Conservation (phyloP, 2,888 invertebrate species). For the Iselma pallidipennis region DNA sequence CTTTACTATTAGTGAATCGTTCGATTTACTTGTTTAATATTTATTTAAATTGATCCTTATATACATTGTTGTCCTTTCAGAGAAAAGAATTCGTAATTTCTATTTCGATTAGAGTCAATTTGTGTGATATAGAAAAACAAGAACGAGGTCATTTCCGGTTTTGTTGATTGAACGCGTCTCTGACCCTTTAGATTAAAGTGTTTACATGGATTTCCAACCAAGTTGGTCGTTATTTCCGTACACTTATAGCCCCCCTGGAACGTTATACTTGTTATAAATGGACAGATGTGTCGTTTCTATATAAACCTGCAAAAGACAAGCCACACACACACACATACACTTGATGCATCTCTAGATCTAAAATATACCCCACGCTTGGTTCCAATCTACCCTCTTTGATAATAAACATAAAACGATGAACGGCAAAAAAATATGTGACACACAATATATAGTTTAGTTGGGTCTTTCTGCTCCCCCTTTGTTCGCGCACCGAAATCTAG, state of each 20-base stretch:
- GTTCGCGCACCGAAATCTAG: not conserved
- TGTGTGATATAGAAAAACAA: not conserved
- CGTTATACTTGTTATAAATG: conserved; percentile 14
- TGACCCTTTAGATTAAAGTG: not conserved
- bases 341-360: conserved; percentile 18
- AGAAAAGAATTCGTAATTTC: too few relatives aligned
- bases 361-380: conserved; percentile 12
- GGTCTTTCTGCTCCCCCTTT: not conserved
- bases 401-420: not conserved
- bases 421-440: not conserved
- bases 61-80: too few relatives aligned
- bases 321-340: conserved; percentile 33
- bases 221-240: conserved; percentile 12
- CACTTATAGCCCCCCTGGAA: conserved; percentile 27
- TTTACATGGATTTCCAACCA: conserved; percentile 1
- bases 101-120: too few relatives aligned
- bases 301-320: conserved; percentile 42
- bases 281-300: conserved; percentile 33
- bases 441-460: not conserved
- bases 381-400: not conserved
- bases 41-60: too few relatives aligned
- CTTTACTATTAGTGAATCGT: too few relatives aligned
- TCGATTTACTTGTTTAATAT: too few relatives aligned
- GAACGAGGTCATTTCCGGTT: not conserved
- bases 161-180: not conserved